Evolutionary conservation across 2,797 vertebrate genomes (phyloP).

Genomic region (Girardinus metallicus): DNA sequence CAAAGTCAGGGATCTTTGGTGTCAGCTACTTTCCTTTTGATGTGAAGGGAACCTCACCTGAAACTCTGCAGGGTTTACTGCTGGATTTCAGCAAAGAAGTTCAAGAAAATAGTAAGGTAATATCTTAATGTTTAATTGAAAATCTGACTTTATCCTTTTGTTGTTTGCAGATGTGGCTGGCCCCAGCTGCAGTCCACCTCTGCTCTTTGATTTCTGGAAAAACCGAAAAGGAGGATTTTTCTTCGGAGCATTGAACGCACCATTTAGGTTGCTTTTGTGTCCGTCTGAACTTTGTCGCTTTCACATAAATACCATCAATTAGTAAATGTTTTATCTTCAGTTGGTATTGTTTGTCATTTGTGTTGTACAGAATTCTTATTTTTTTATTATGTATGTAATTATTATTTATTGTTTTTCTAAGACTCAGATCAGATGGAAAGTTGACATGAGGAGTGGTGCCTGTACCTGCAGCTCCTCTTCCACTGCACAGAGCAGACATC

Average conservation of each 20-base stretch:
- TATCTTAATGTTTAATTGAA: background rate
- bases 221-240: background rate
- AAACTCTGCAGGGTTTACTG: background rate
- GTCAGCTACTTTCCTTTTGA: constrained; percentile 39
- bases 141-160: constrained; percentile 29
- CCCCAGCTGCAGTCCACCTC: constrained; percentile 72
- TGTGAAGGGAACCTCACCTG: constrained; percentile 3
- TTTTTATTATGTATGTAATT: background rate
- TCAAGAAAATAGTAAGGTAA: background rate
- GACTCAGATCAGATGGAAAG: background rate
- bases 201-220: constrained; percentile 58
- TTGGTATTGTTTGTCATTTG: background rate
- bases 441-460: background rate
- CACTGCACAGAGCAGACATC: background rate
- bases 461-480: background rate
- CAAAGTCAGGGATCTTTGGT: constrained; percentile 37
- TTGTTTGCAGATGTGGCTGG: constrained; percentile 76
- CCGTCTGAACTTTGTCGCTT: background rate
- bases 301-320: background rate
- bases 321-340: background rate
- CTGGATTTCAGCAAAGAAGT: constrained; percentile 9
- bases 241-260: background rate
- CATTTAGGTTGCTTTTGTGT: background rate
- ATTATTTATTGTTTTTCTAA: background rate
- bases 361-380: background rate